Evolutionary conservation across 2,888 invertebrate genomes (phyloP).

Genomic region (Drosophila subquinaria): DNA sequence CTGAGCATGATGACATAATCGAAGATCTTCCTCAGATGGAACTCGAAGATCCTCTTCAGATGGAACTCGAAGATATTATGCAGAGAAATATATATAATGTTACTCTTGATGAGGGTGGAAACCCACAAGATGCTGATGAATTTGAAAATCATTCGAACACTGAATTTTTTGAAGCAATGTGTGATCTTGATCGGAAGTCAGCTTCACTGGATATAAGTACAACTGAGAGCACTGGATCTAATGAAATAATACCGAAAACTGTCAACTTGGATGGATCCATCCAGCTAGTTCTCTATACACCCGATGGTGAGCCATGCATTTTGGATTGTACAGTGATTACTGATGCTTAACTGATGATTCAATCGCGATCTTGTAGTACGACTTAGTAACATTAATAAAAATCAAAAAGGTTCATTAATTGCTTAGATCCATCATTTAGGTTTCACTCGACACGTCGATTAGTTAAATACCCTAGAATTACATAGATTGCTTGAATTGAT

Average conservation of each 20-base stretch:
- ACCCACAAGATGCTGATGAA: background rate
- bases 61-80: background rate
- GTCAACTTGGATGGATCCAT: background rate
- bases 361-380: background rate
- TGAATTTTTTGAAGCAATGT: background rate
- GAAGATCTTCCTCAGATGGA: background rate
- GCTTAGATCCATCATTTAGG: background rate
- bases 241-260: background rate
- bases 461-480: slow-evolving; percentile 20
- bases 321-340: background rate
- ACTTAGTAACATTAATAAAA: background rate
- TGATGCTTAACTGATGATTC: background rate
- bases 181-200: too few species aligned
- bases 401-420: background rate
- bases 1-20: background rate
- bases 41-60: background rate
- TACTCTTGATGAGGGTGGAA: background rate
- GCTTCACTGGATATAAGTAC: background rate
- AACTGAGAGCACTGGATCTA: background rate
- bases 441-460: slow-evolving; percentile 10
- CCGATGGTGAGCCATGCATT: background rate
- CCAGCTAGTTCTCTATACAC: background rate
- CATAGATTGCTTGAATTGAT: slow-evolving; percentile 14
- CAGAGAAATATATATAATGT: background rate
- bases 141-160: background rate